Percentiles rank a stretch among this genome's conserved stretches.
phyloP scores from a whole-genome alignment of 2,113 vertebrate species.

The Seriola rivoliana region DNA sequence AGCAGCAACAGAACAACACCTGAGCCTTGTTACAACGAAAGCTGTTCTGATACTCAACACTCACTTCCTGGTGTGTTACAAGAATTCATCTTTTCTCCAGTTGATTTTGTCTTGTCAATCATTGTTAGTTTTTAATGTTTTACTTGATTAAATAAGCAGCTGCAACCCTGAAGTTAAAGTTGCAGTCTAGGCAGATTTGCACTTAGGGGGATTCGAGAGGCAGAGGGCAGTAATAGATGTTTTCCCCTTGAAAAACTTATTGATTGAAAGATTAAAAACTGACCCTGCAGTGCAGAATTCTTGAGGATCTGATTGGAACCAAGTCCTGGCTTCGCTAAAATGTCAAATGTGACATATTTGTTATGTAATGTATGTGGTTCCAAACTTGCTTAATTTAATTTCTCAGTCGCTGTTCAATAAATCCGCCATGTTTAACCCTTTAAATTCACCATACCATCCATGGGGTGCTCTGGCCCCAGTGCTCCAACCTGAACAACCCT shows the following conservation, averaged over 20 bases:
- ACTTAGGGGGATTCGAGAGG: neutral
- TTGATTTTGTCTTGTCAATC: neutral
- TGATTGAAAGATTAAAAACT: neutral
- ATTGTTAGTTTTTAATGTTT: neutral
- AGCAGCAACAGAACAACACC: conserved; percentile 15
- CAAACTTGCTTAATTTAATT: neutral
- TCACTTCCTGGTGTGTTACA: neutral
- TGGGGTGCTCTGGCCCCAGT: neutral
- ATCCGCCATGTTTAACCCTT: neutral
- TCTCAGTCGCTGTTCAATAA: neutral
- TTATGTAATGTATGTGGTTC: neutral
- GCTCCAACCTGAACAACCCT: too few relatives aligned
- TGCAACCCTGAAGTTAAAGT: neutral
- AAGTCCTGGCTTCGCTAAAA: neutral
- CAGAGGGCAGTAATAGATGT: neutral
- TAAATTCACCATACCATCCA: neutral
- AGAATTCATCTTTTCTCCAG: neutral
- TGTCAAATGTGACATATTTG: neutral
- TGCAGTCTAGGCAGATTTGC: neutral
- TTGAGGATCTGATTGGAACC: neutral
- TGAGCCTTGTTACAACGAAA: neutral
- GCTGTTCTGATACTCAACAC: neutral
- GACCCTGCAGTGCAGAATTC: neutral
- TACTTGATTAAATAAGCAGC: neutral
- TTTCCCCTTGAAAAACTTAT: neutral